These are phyloP conservation scores for Iphiclides podalirius DNA, from an alignment of 2,888 invertebrate species.

Conservation along the genomic window DNA sequence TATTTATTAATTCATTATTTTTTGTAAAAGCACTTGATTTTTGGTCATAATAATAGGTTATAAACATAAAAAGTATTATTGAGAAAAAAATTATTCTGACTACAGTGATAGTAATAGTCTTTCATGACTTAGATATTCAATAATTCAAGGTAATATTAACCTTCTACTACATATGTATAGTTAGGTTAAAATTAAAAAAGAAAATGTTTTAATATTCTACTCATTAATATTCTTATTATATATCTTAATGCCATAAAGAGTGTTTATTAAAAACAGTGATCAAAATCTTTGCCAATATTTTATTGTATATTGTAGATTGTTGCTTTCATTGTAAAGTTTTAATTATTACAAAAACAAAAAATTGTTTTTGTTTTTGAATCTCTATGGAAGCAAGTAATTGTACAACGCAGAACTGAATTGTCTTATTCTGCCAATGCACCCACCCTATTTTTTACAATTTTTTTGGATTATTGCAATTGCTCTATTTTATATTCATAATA, in stretches of 20 bases:
- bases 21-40: slow-evolving; percentile 18
- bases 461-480: no score
- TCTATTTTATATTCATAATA: no score
- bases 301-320: neutral
- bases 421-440: no score
- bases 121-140: slow-evolving; percentile 3
- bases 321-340: neutral
- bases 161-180: neutral
- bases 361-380: no score
- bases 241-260: neutral
- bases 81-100: slow-evolving; percentile 10
- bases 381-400: no score
- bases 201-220: neutral
- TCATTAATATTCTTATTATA: neutral
- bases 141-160: neutral
- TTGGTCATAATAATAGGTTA: slow-evolving; percentile 10
- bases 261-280: neutral
- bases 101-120: slow-evolving; percentile 10
- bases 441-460: no score
- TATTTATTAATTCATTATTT: slow-evolving; percentile 29
- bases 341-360: neutral
- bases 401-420: no score
- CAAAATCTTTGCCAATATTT: neutral
- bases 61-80: slow-evolving; percentile 6
- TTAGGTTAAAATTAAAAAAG: neutral